Conservation (phyloP, 2,888 invertebrate species). For the Stenoptilia bipunctidactyla region DNA sequence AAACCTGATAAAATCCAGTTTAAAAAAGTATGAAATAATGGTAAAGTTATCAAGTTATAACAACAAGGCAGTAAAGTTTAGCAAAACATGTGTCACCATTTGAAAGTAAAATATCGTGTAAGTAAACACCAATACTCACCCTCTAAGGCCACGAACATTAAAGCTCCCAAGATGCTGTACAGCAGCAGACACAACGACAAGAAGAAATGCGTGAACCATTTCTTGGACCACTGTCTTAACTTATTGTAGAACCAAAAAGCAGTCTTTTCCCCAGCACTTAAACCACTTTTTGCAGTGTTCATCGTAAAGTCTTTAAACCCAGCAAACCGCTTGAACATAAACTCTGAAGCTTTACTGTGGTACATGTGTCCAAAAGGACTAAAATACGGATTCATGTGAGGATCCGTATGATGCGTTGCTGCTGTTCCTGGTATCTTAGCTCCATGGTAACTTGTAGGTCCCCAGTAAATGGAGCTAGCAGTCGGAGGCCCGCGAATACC, state of each 20-base stretch:
- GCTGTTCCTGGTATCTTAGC: conserved; percentile 31
- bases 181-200: conserved; percentile 80
- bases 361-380: conserved; percentile 64
- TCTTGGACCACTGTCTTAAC: conserved; percentile 80
- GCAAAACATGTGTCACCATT: no score
- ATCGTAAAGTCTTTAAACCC: conserved; percentile 83
- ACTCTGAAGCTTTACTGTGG: conserved; percentile 79
- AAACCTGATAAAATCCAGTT: no score
- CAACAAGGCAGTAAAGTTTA: no score
- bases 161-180: conserved; percentile 87
- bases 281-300: conserved; percentile 79
- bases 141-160: conserved; percentile 84
- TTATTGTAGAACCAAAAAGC: conserved; percentile 86
- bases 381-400: conserved; percentile 45
- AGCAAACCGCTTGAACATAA: conserved; percentile 84
- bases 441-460: conserved; percentile 27
- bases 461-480: conserved; percentile 29
- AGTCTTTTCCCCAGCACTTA: conserved; percentile 86
- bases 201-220: conserved; percentile 92
- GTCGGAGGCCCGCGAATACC: conserved; percentile 30
- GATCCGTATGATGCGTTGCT: conserved; percentile 42
- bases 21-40: no score
- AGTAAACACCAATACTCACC: conserved; percentile 73
- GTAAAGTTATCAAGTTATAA: no score
- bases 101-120: no score